These are phyloP conservation scores for Pandemis corylana DNA, from an alignment of 2,888 invertebrate species.

Conservation along the genomic window DNA sequence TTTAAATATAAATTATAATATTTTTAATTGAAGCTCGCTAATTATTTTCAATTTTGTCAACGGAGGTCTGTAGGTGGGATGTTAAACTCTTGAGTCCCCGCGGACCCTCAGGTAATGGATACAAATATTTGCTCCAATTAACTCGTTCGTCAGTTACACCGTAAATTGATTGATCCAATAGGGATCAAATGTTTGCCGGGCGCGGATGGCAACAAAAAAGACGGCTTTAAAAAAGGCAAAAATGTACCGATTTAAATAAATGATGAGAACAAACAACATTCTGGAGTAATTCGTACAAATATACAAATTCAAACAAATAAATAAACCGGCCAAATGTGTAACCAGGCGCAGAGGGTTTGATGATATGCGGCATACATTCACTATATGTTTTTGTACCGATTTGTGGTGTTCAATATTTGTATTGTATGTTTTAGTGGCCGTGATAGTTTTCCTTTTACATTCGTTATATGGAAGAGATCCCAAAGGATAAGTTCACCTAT, in stretches of 20 bases:
- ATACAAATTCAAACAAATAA: background rate
- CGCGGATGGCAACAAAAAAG: background rate
- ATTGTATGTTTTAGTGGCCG: no score
- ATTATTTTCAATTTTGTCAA: background rate
- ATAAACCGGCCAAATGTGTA: no score
- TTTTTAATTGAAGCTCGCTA: background rate
- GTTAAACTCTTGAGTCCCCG: constrained; percentile 5
- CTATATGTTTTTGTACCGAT: no score
- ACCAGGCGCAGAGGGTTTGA: no score
- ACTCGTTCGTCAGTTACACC: constrained; percentile 19
- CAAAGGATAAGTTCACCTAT: no score
- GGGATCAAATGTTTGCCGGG: constrained; percentile 22
- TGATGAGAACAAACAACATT: no score
- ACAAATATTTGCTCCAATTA: constrained; percentile 33
- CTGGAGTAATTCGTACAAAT: background rate
- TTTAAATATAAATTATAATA: no score
- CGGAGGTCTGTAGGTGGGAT: background rate
- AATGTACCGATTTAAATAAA: background rate
- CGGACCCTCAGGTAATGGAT: constrained; percentile 2
- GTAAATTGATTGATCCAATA: constrained; percentile 16
- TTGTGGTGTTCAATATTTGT: no score
- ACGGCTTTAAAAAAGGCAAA: background rate
- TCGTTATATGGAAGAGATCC: no score
- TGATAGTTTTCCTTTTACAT: no score
- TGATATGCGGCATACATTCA: no score